Evolutionary conservation across 2,113 vertebrate species (phyloP), one percentile per base, ranked within the genome.

Genomic region (Rousettus leschenaultii): DNA sequence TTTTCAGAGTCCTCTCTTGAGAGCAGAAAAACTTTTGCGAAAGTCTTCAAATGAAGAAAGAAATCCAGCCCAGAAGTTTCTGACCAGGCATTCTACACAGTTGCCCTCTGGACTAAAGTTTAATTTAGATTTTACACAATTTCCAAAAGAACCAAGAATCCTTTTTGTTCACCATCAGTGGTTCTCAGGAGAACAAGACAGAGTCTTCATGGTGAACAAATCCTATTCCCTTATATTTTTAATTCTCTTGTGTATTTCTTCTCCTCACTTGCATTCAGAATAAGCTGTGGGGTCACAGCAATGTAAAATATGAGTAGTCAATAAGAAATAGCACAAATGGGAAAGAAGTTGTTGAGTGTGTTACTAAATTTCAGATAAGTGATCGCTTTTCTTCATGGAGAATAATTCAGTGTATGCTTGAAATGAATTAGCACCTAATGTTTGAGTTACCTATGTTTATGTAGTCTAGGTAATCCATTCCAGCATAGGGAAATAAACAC

Each of bases 11-110:
- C 63, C 94, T 95, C 82, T 93, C 71, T 78, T 87, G 78, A 6
- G 3, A 94, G 40, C 45, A 94, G 30, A 94, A 94, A 92, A 96
- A 2, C 28, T 66, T 96, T 96, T 92, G 53, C 53, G 85, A 88
- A 94, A 93, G 71, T 83, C 35, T 86, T 83, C 84, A 84, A 92
- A 65, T 86, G 53, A 85, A 22, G 43, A 86, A 84, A 75, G 33
- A 12, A 74, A 92, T 82, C 21, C 35, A 95, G 26, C 38, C 43
- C 38, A 85, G 53, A 89, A 85, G 21, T 90, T 89, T 90, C 85
- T 89, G 63, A 57, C 30, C 30, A 65, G 11, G 57, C 10, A 61
- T 78, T 26, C n/a, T 82, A 74, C 6, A 87, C 24, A 24, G 5
- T 71, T 77, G 33, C 5, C 16, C 79, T 89, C 45, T 26, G 57